Evolutionary conservation across 2,888 invertebrate genomes (phyloP), one percentile per base, ranked within the genome.

Genomic region (Brachypalpus laphriformis): DNA sequence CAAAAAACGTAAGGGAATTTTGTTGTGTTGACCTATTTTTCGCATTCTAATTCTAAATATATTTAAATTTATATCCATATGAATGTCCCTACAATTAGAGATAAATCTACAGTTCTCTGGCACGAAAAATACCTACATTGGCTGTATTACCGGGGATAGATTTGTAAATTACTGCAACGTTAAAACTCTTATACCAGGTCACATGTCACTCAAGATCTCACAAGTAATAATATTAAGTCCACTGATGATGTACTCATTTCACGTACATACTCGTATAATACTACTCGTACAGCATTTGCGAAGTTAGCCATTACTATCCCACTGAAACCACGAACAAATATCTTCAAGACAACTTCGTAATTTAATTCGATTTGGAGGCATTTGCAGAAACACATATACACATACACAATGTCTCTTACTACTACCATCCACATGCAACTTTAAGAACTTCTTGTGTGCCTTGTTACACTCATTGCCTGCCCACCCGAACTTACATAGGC

Each of bases 291-390:
- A n/a, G n/a, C n/a, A n/a, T n/a, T n/a, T n/a, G n/a, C n/a, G n/a
- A n/a, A n/a, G n/a, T n/a, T n/a, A n/a, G n/a, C n/a, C n/a, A n/a
- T n/a, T n/a, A 25, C 25, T 25, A 25, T 25, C 5, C 5, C 20
- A 56, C 40, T 11, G 25, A 47, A 85, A 40, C 85, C 85, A 61
- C 81, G 81, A 54, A 71, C 76, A 85, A 76, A 85, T 85, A 81
- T 45, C 81, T 81, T 45, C 54, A 37, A 70, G 49, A 68, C 45
- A 83, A 80, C 63, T 83, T 85, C 8, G 75, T 70, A 85, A 81
- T 85, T 85, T 81, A 85, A 85, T 81, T 85, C 85, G 75, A 85
- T 81, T 83, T 20, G 54, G 40, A 61, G n/a, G n/a, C n/a, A 81
- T 54, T 59, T 51, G 49, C 56, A 18, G 25, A 66, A 72, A 66